Base-by-base conservation (phyloP, 2,113 vertebrate species). In the Platysteira castanea region DNA sequence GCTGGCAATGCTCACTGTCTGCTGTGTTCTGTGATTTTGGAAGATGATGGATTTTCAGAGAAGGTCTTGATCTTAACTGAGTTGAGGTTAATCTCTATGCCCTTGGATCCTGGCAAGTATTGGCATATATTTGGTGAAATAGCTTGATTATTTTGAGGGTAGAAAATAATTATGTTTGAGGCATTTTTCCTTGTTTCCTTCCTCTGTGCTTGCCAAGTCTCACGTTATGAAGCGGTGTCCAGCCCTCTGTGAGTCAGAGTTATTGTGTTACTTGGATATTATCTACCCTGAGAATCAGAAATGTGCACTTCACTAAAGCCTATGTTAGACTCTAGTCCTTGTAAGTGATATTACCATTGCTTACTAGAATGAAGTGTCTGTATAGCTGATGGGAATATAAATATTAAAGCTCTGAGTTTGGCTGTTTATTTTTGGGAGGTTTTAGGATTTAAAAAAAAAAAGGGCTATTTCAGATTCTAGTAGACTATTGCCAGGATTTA, bases 161-260 rank as follows among this genome's bases (percentile, higher is more conserved):
- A 79, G 65, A 91, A 95, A 94, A 88, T 60, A 84, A 61, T 78
- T 2, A 17, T 6, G 9, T 50, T 83, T 6, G 23, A 52, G 22
- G 12, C 41, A 46, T 85, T 93, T 57, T 74, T 87, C 20, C 37
- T 74, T 56, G 28, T 77, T 94, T 96, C 73, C 93, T 95, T 94
- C 78, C 67, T 79, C 42, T 59, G 13, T 65, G 18, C 41, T 90
- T 90, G 75, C 79, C 67, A 90, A 50, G 27, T 67, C 67, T 80
- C 46, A n/a, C 0, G 0, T 71, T 79, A 52, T 71, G 47, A 64
- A 83, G 67, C 1, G 1, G 27, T 59, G 75, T 79, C 69, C 61
- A 91, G 44, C 65, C 65, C 61, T 76, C 46, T 89, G 86, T 87
- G 85, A 90, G 65, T 93, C 74, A 85, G 56, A n/a, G 37, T 85